These are phyloP conservation scores for Bombyx mori DNA, from an alignment of 1,140 invertebrate genomes.

Conservation along the genomic window ASM3026992v2 NC_085111.1:7019001-7019500, in stretches of 20 bases:
- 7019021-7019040: too few relatives aligned
- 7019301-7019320: conserved; percentile 18
- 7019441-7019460: too few relatives aligned
- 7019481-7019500: too few relatives aligned
- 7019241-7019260: conserved; percentile 28
- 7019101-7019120: background rate
- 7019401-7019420: background rate
- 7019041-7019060: too few relatives aligned
- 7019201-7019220: conserved; percentile 24
- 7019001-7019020: too few relatives aligned
- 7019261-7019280: conserved; percentile 24
- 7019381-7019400: conserved; percentile 9
- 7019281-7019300: conserved; percentile 15
- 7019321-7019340: conserved; percentile 20
- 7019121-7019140: too few relatives aligned
- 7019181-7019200: conserved; percentile 21
- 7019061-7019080: too few relatives aligned
- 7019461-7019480: too few relatives aligned
- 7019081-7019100: too few relatives aligned
- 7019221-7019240: conserved; percentile 17
- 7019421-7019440: too few relatives aligned
- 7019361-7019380: conserved; percentile 5
- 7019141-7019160: conserved; percentile 6
- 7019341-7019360: conserved; percentile 2
- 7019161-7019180: conserved; percentile 7